Evolutionary conservation across 2,888 invertebrate species (phyloP).

Genomic region (Didymodactylos carnosus): DNA sequence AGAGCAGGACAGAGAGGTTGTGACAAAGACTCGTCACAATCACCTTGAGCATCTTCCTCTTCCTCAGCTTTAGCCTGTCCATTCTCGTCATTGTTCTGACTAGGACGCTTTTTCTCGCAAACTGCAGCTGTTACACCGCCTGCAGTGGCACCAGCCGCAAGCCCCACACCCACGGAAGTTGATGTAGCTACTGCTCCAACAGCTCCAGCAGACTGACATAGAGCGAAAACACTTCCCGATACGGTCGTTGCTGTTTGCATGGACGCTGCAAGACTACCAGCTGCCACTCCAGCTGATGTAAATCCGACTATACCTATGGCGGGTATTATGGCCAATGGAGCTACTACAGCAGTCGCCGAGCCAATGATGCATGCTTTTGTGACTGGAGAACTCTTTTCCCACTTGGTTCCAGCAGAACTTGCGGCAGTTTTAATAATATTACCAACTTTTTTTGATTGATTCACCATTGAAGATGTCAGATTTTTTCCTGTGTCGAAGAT

Average conservation of each 20-base stretch:
- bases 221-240: neutral
- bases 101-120: neutral
- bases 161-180: neutral
- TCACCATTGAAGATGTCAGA: neutral
- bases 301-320: neutral
- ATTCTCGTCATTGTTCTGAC: neutral
- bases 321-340: neutral
- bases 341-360: neutral
- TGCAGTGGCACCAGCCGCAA: neutral
- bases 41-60: neutral
- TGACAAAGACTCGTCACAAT: too few species aligned
- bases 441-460: neutral
- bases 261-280: neutral
- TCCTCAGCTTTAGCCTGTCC: neutral
- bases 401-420: neutral
- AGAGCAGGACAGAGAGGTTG: too few species aligned
- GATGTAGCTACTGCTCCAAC: neutral
- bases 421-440: neutral
- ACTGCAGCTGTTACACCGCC: neutral
- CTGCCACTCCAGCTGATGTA: neutral
- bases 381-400: neutral
- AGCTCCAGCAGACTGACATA: neutral
- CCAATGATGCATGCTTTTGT: neutral
- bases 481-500: neutral
- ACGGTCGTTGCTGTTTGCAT: neutral